Conservation (phyloP, 2,113 vertebrate species). For the Phylloscopus trochiloides region DNA sequence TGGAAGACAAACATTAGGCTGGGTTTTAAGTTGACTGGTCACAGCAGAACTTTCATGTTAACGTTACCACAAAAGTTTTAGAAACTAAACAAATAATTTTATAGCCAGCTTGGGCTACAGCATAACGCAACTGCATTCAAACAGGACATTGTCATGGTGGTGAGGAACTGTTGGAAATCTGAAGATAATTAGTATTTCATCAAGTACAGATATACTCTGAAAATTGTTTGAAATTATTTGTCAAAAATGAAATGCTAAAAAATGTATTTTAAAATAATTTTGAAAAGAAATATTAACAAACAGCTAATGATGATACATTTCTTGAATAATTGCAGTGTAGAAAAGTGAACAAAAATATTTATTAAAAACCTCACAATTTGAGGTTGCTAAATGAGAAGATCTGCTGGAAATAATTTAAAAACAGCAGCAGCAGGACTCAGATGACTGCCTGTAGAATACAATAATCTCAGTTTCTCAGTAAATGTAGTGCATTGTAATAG, state of each 20-base stretch:
- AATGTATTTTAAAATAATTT: background rate
- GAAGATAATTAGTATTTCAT: conserved; percentile 1
- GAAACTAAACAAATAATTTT: conserved; percentile 35
- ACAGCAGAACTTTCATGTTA: background rate
- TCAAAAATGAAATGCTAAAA: background rate
- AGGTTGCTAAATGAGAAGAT: background rate
- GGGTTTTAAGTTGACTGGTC: background rate
- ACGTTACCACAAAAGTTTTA: conserved; percentile 4
- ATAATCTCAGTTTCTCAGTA: conserved; percentile 30
- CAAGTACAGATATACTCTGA: background rate
- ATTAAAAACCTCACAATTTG: background rate
- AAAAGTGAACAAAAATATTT: background rate
- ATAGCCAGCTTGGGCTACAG: conserved; percentile 3
- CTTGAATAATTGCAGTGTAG: conserved; percentile 14
- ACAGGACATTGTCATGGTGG: background rate
- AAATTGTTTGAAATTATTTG: background rate
- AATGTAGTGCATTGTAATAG: background rate
- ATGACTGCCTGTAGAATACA: background rate
- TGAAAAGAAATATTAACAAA: background rate
- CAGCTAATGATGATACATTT: background rate
- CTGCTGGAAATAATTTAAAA: background rate
- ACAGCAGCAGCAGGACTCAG: background rate
- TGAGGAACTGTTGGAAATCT: background rate
- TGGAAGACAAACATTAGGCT: background rate
- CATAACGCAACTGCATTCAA: background rate